Percentiles rank a stretch among this genome's conserved stretches.
phyloP scores from a whole-genome alignment of 2,113 vertebrate species.

The Antechinus stuartii region DNA sequence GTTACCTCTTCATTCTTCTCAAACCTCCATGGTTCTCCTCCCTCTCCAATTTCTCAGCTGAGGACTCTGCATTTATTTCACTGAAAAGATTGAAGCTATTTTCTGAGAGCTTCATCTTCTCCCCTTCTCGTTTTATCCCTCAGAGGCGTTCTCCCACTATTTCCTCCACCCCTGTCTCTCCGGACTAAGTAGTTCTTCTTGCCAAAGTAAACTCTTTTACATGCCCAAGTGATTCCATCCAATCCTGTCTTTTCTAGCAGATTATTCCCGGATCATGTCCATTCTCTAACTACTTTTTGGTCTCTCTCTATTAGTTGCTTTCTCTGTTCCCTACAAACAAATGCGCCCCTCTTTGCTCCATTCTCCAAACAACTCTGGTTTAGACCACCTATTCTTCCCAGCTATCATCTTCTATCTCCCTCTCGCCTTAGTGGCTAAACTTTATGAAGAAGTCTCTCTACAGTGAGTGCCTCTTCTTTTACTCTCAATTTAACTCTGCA shows the following conservation, averaged over 20 bases:
- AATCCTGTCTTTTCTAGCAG: background rate
- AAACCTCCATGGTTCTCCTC: background rate
- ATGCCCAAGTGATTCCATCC: background rate
- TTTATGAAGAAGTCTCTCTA: background rate
- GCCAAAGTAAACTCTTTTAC: background rate
- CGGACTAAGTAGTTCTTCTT: background rate
- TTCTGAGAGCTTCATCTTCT: background rate
- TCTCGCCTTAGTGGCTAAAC: background rate
- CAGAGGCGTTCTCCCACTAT: background rate
- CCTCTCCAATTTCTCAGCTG: background rate
- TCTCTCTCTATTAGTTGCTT: background rate
- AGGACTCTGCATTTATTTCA: background rate
- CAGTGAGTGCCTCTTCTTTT: background rate
- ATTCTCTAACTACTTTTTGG: background rate
- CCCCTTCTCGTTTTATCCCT: background rate
- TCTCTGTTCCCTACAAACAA: background rate
- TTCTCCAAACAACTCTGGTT: background rate
- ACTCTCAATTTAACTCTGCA: background rate
- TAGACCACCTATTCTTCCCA: background rate
- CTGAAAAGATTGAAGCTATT: background rate
- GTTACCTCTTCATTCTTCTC: background rate
- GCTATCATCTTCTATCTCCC: background rate
- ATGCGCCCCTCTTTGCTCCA: background rate
- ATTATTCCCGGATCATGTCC: background rate
- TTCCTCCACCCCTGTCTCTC: background rate